Evolutionary conservation across 2,113 vertebrate species (phyloP).

Genomic region (Leuciscus idus): DNA sequence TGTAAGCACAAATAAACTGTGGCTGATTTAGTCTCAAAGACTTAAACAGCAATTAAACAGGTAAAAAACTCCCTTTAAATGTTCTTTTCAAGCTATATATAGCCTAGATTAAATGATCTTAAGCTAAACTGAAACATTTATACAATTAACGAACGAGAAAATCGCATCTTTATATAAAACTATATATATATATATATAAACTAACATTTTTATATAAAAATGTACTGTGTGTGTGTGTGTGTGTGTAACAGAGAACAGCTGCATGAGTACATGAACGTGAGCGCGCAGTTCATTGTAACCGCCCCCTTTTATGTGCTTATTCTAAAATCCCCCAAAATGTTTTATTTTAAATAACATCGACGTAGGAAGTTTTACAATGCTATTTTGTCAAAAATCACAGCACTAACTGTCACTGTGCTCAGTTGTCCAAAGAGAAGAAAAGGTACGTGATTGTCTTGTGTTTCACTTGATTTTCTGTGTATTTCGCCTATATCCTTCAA

Average conservation of each 20-base stretch:
- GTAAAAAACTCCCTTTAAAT: background rate
- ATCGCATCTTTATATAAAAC: background rate
- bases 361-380: background rate
- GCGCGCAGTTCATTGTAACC: constrained; percentile 16
- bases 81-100: background rate
- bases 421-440: constrained; percentile 4
- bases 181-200: no score
- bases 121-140: background rate
- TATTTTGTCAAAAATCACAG: background rate
- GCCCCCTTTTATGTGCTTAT: constrained; percentile 24
- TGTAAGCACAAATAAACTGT: background rate
- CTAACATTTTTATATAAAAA: no score
- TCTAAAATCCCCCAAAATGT: background rate
- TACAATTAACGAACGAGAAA: background rate
- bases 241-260: constrained; percentile 18
- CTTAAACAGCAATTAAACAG: background rate
- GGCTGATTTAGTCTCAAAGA: background rate
- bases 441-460: constrained; percentile 1
- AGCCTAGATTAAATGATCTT: background rate
- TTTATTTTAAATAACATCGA: background rate
- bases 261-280: constrained; percentile 24
- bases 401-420: constrained; percentile 5
- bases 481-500: background rate
- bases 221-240: constrained; percentile 13
- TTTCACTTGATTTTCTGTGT: background rate